Percentiles rank a stretch among this genome's conserved stretches.
Conservation (phyloP, 2,113 vertebrate species). For the Albula goreensis region DNA sequence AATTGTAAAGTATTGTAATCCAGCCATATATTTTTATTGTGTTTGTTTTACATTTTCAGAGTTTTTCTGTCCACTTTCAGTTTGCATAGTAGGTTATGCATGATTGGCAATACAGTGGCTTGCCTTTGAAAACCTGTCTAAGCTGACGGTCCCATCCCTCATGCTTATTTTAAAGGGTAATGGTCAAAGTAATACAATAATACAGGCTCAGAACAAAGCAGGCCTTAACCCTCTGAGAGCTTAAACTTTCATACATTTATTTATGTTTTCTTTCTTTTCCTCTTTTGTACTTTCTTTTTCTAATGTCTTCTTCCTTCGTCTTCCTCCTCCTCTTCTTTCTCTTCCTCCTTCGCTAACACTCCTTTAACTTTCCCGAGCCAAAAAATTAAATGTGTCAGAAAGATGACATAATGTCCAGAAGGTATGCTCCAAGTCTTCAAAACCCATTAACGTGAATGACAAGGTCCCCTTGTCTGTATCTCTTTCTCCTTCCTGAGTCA, state of each 20-base stretch:
- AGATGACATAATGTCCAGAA: conserved; percentile 61
- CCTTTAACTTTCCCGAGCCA: conserved; percentile 31
- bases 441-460: conserved; percentile 62
- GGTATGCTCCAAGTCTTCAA: conserved; percentile 57
- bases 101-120: not conserved
- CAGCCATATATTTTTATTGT: no score
- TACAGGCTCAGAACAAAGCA: conserved; percentile 31
- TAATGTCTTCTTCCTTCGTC: conserved; percentile 28
- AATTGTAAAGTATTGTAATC: no score
- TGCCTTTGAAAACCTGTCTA: not conserved
- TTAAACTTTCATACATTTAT: not conserved
- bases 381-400: conserved; percentile 54
- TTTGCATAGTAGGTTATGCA: not conserved
- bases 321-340: conserved; percentile 32
- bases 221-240: not conserved
- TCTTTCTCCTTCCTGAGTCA: conserved; percentile 46
- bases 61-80: no score
- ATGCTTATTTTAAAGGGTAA: not conserved
- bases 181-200: not conserved
- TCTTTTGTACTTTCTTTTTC: conserved; percentile 33
- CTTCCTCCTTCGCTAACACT: conserved; percentile 31
- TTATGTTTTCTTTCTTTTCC: conserved; percentile 42
- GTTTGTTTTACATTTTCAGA: no score
- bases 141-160: not conserved
- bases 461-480: conserved; percentile 55